A percentile compares a stretch with the other conserved stretches of the same genome.
Conservation (phyloP, 2,888 invertebrate genomes). For the Acronicta aceris region DNA sequence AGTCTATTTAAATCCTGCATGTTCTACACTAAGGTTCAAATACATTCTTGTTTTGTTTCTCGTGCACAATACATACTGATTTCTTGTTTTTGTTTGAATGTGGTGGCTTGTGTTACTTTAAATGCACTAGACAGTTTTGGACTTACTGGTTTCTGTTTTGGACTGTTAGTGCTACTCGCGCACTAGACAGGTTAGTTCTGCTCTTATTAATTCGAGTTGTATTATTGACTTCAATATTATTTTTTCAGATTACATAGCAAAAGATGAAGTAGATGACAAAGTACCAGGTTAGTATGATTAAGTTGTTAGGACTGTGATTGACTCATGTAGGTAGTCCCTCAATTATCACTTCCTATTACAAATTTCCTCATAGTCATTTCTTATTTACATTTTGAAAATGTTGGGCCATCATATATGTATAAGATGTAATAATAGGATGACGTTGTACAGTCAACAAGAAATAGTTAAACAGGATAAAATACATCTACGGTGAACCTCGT, state of each 20-base stretch:
- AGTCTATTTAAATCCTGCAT: slow-evolving; percentile 9
- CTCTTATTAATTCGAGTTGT: no score
- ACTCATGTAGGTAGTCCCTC: no score
- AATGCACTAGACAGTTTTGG: no score
- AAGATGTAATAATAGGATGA: slow-evolving; percentile 9
- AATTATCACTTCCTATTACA: not conserved
- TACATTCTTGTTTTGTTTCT: slow-evolving; percentile 14
- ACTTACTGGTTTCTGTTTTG: no score
- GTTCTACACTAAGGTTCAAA: slow-evolving; percentile 10
- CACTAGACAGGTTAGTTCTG: no score
- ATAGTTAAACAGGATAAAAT: no score
- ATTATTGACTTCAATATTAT: no score
- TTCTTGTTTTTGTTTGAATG: not conserved
- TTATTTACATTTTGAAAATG: slow-evolving; percentile 11
- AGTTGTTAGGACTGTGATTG: not conserved
- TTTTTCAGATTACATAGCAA: slow-evolving; percentile 49
- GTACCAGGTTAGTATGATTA: slow-evolving; percentile 32
- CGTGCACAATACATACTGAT: not conserved
- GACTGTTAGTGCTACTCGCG: no score
- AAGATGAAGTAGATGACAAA: slow-evolving; percentile 58
- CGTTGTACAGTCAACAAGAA: no score
- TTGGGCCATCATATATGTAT: slow-evolving; percentile 18
- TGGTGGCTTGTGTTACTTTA: no score
- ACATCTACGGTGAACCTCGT: no score
- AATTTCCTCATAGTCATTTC: slow-evolving; percentile 9